These are phyloP conservation scores for Epirrhoe alternata DNA, from an alignment of 2,888 invertebrate species.

Conservation along the genomic window DNA sequence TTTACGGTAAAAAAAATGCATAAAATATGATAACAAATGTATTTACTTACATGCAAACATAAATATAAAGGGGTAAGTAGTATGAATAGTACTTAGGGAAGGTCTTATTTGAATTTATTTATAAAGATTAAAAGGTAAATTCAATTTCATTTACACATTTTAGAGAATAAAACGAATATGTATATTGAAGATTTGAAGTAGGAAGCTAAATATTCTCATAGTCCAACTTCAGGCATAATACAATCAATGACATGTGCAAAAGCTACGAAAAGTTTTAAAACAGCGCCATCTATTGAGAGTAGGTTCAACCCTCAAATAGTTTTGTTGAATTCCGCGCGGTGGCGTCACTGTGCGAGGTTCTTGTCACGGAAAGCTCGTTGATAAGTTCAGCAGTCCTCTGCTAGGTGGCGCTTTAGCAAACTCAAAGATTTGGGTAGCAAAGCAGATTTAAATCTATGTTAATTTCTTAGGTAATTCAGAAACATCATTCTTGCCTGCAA, in stretches of 20 bases:
- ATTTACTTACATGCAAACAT: too few relatives aligned
- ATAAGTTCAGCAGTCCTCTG: constrained; percentile 36
- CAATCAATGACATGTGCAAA: constrained; percentile 46
- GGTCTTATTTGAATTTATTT: too few relatives aligned
- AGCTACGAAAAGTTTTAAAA: constrained; percentile 42
- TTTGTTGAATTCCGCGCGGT: constrained; percentile 36
- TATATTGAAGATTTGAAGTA: constrained; percentile 5
- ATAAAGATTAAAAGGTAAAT: too few relatives aligned
- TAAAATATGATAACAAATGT: too few relatives aligned
- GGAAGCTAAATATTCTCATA: neutral
- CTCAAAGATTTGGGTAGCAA: too few relatives aligned
- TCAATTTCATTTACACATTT: too few relatives aligned
- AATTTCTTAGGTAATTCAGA: too few relatives aligned
- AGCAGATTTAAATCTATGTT: too few relatives aligned
- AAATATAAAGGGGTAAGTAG: too few relatives aligned
- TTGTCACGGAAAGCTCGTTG: neutral
- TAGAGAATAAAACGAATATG: neutral
- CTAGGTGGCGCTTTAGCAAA: constrained; percentile 58
- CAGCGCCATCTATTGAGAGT: constrained; percentile 66
- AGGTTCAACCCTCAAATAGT: constrained; percentile 39
- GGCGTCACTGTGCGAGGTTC: constrained; percentile 46
- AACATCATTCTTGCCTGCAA: too few relatives aligned
- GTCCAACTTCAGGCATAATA: neutral
- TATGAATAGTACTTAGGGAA: too few relatives aligned
- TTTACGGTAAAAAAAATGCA: too few relatives aligned